Base-by-base conservation (phyloP, 2,888 invertebrate genomes). In the Meliscaeva auricollis region DNA sequence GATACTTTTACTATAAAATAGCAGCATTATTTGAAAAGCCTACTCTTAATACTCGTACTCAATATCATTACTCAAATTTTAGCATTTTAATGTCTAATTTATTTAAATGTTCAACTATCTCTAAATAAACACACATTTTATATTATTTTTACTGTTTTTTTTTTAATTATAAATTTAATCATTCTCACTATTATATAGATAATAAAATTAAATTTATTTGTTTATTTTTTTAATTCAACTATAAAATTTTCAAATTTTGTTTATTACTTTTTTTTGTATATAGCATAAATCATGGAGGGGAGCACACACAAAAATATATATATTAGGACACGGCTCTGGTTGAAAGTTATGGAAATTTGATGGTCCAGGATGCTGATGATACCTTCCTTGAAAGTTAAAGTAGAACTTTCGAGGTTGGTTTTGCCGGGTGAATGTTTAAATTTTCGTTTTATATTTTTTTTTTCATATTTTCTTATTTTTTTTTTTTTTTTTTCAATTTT, bases 311-410 rank as follows among this genome's bases (percentile, higher is more conserved):
- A 85, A 85, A 85, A 87, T 88, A 88, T 88, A 87, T 87, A 88
- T 88, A 88, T 88, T 88, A 89, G 91, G 91, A 91, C 89, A 88
- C 88, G 91, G 91, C 91, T 89, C 87, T 89, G 88, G 89, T 89
- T 90, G 89, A 90, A 90, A 89, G 89, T 90, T 90, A 90, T 90
- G 91, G 91, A 91, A 90, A 89, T 91, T 91, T 91, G 90, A 91
- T 91, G 91, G 89, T 84, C 88, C 88, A 87, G 87, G 88, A 87
- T 88, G 88, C 84, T 87, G 76, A 87, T 87, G 87, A 85, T 84
- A 64, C 87, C 87, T 74, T 87, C 87, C 87, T 87, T 87, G 81
- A 82, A 74, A 87, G 87, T 82, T 87, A 60, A 44, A 69, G 82
- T 87, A 82, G 87, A 87, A 87, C 87, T 87, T 78, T 78, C 82